These are phyloP conservation scores for Lasioglossum leucozonium DNA, from an alignment of 2,888 invertebrate genomes.

Conservation along the genomic window DNA sequence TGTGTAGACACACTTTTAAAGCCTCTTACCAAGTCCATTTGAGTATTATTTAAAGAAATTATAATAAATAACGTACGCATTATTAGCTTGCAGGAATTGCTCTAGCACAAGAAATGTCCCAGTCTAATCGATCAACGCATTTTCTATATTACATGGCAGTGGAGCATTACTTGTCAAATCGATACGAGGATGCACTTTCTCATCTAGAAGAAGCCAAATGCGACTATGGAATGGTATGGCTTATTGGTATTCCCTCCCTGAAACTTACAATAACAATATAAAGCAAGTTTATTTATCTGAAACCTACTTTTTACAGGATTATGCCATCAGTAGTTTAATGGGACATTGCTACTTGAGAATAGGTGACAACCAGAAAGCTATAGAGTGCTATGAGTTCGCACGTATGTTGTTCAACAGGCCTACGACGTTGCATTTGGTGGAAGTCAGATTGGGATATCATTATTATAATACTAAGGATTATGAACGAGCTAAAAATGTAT, in stretches of 20 bases:
- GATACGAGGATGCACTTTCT: constrained; percentile 72
- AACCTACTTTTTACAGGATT: constrained; percentile 69
- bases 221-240: constrained; percentile 72
- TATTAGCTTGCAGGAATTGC: constrained; percentile 75
- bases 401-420: constrained; percentile 75
- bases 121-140: constrained; percentile 62
- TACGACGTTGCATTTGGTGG: constrained; percentile 72
- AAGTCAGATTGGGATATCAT: constrained; percentile 74
- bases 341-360: constrained; percentile 74
- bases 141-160: constrained; percentile 76
- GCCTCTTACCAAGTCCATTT: neutral
- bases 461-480: constrained; percentile 67
- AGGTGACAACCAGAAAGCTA: constrained; percentile 61
- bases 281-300: neutral
- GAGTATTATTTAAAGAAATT: neutral
- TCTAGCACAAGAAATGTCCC: constrained; percentile 72
- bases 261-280: neutral
- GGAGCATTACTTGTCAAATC: constrained; percentile 70
- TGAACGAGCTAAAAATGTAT: constrained; percentile 67
- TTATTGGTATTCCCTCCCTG: neutral
- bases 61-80: neutral
- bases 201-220: constrained; percentile 71
- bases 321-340: constrained; percentile 72
- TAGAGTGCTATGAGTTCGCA: constrained; percentile 74
- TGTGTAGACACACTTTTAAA: too few species aligned